phyloP scores from a whole-genome alignment of 2,797 vertebrate species.

The Coccyzus lansbergi region DNA sequence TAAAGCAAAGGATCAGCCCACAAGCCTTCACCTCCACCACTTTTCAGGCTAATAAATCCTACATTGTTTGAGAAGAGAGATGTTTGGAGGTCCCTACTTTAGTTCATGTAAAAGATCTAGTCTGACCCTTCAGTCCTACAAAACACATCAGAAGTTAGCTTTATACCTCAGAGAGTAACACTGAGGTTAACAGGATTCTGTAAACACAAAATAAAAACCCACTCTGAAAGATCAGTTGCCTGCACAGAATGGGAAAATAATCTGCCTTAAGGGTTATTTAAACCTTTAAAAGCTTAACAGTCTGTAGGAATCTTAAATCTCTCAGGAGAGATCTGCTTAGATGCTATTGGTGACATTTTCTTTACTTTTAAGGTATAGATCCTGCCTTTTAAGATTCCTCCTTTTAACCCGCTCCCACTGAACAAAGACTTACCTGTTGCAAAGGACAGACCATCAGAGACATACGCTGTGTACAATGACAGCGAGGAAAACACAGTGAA shows the following conservation, averaged over 20 bases:
- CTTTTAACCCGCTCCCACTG: background rate
- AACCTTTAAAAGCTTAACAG: background rate
- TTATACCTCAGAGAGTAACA: background rate
- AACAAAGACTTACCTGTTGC: background rate
- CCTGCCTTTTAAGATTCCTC: background rate
- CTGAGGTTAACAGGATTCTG: background rate
- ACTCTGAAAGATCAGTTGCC: background rate
- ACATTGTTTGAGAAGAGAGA: background rate
- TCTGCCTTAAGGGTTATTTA: background rate
- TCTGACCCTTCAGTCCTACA: background rate
- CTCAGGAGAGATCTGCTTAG: background rate
- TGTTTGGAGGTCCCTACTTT: background rate
- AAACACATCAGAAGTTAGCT: background rate
- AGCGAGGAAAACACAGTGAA: background rate
- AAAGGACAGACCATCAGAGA: background rate
- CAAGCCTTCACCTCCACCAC: background rate
- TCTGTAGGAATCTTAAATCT: background rate
- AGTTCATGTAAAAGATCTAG: background rate
- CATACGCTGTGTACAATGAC: fast-evolving
- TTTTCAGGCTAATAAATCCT: background rate
- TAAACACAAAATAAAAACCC: background rate
- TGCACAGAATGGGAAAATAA: background rate
- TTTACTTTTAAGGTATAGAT: background rate
- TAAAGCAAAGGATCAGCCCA: background rate
- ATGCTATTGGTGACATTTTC: background rate